Evolutionary conservation across 2,797 vertebrate species (phyloP).

Genomic region (Eulemur rubriventer): DNA sequence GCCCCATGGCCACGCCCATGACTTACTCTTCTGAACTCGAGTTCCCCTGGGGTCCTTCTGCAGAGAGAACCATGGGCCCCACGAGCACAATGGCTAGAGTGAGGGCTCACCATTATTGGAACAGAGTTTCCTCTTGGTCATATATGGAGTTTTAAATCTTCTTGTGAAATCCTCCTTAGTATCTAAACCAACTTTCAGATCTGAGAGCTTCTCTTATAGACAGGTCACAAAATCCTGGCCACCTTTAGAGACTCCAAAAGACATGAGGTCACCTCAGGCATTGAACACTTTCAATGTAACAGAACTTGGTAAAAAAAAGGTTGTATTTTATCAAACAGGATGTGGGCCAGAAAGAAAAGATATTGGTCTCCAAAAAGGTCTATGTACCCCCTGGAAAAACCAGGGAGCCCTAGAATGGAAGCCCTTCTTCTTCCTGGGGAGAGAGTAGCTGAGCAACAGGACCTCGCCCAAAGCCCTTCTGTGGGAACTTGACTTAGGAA

Average conservation of each 20-base stretch:
- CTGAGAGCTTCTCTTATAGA: not conserved
- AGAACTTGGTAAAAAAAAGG: not conserved
- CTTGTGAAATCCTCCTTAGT: not conserved
- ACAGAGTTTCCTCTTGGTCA: not conserved
- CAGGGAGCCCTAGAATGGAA: not conserved
- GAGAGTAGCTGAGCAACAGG: not conserved
- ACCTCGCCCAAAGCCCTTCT: not conserved
- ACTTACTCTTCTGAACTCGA: not conserved
- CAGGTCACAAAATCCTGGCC: not conserved
- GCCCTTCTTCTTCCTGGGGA: not conserved
- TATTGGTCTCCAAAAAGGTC: not conserved
- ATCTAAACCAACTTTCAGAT: not conserved
- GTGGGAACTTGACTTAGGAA: not conserved
- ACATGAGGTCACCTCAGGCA: not conserved
- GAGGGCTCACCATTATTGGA: not conserved
- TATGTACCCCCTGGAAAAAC: not conserved
- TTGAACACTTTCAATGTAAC: not conserved
- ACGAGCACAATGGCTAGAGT: not conserved
- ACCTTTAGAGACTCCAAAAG: not conserved
- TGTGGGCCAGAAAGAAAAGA: not conserved
- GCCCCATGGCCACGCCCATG: not conserved
- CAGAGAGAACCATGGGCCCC: not conserved
- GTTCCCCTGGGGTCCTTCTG: not conserved
- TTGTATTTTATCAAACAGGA: not conserved
- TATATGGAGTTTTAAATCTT: not conserved